Conservation (phyloP, 2,797 vertebrate genomes). For the Vultur gryphus region DNA sequence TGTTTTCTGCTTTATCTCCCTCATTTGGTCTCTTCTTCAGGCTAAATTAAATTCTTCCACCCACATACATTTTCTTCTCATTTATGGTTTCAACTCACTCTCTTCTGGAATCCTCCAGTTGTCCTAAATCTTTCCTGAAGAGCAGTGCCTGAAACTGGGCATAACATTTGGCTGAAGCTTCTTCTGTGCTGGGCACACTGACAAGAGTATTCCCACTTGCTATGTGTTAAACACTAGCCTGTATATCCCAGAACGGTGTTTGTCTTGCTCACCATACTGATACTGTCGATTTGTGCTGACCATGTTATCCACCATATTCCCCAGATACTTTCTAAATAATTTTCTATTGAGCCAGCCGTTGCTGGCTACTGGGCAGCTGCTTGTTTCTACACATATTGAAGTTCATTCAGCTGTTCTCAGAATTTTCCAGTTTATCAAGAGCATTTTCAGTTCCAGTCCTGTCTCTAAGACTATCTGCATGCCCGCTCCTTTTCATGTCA, state of each 20-base stretch:
- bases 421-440: background rate
- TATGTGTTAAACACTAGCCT: background rate
- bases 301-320: background rate
- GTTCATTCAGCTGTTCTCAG: constrained; percentile 3
- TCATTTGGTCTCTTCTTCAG: background rate
- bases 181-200: background rate
- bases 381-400: background rate
- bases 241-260: background rate
- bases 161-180: background rate
- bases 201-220: background rate
- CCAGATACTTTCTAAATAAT: background rate
- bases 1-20: background rate
- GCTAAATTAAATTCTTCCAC: background rate
- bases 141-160: background rate
- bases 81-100: background rate
- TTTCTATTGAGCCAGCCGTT: background rate
- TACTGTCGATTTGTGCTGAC: background rate
- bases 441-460: background rate
- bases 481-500: background rate
- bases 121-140: background rate
- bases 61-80: background rate
- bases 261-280: background rate
- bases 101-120: background rate
- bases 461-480: background rate
- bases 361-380: background rate